Conservation (phyloP, 2,113 vertebrate species). For the Pterocles gutturalis region DNA sequence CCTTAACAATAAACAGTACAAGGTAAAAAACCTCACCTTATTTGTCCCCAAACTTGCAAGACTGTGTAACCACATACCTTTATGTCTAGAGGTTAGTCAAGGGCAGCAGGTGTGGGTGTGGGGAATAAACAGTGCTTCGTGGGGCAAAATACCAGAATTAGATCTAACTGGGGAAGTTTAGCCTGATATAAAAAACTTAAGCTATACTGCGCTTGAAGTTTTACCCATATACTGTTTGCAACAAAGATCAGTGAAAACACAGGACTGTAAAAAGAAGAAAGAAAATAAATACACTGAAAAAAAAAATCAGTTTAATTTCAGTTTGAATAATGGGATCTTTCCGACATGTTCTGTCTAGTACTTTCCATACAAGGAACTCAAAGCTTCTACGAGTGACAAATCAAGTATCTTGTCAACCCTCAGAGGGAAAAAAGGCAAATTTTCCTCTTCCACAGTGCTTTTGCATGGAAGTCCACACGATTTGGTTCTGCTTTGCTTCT, state of each 20-base stretch:
- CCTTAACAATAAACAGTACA: slow-evolving; percentile 32
- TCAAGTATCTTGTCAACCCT: not conserved
- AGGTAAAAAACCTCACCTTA: slow-evolving; percentile 26
- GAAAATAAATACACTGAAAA: not conserved
- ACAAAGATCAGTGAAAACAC: not conserved
- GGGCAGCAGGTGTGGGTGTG: slow-evolving; percentile 4
- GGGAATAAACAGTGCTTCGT: not conserved
- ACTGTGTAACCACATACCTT: not conserved
- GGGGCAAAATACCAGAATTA: not conserved
- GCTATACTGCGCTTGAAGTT: not conserved
- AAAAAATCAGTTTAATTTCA: not conserved
- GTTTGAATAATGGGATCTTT: not conserved
- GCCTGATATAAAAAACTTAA: not conserved
- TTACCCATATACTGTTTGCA: not conserved
- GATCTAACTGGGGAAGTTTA: not conserved
- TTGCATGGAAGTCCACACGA: not conserved
- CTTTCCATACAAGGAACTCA: not conserved
- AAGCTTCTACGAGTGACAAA: not conserved
- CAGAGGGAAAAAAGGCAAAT: not conserved
- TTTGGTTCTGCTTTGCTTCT: not conserved
- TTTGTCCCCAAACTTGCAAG: slow-evolving; percentile 62
- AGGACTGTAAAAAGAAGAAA: not conserved
- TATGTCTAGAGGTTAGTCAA: slow-evolving; percentile 54
- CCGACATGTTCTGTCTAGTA: not conserved
- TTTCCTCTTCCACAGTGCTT: not conserved